phyloP scores from a whole-genome alignment of 1,140 invertebrate genomes.

The Plectrocnemia conspersa region DNA sequence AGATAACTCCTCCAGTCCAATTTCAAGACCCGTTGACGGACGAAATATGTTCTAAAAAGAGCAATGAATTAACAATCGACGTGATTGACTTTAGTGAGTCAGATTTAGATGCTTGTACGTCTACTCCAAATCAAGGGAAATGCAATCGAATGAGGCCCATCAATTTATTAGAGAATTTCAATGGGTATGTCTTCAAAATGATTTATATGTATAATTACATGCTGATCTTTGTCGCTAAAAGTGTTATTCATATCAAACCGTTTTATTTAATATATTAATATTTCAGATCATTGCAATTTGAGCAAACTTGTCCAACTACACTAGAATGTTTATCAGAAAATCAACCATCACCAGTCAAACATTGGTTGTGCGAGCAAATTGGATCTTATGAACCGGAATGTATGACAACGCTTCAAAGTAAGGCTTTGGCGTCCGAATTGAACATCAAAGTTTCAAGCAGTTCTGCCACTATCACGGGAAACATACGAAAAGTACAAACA shows the following conservation, averaged over 20 bases:
- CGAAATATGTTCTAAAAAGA: slow-evolving; percentile 1
- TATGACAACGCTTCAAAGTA: slow-evolving; percentile 74
- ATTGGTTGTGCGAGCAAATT: slow-evolving; percentile 66
- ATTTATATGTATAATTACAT: slow-evolving; percentile 2
- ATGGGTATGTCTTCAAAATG: slow-evolving; percentile 28
- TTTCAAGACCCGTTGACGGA: slow-evolving; percentile 44
- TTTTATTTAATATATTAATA: too few species aligned
- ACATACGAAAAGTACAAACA: slow-evolving; percentile 52
- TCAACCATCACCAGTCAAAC: slow-evolving; percentile 47
- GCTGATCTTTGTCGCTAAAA: too few species aligned
- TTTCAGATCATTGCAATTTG: background rate
- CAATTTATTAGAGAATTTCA: slow-evolving; percentile 31
- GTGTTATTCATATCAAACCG: too few species aligned
- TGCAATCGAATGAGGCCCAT: slow-evolving; percentile 40
- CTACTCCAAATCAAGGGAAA: slow-evolving; percentile 46
- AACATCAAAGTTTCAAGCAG: slow-evolving; percentile 47
- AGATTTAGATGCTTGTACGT: slow-evolving; percentile 47
- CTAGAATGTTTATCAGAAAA: slow-evolving; percentile 45
- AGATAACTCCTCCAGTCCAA: slow-evolving; percentile 46
- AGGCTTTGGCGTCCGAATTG: slow-evolving; percentile 61
- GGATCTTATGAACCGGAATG: slow-evolving; percentile 70
- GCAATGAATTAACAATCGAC: slow-evolving; percentile 33
- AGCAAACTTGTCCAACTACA: slow-evolving; percentile 34
- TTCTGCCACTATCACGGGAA: slow-evolving; percentile 50
- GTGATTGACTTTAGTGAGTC: slow-evolving; percentile 43